These are phyloP conservation scores for Sebastes schlegelii DNA, from an alignment of 2,113 vertebrate species.

Conservation along the genomic window DNA sequence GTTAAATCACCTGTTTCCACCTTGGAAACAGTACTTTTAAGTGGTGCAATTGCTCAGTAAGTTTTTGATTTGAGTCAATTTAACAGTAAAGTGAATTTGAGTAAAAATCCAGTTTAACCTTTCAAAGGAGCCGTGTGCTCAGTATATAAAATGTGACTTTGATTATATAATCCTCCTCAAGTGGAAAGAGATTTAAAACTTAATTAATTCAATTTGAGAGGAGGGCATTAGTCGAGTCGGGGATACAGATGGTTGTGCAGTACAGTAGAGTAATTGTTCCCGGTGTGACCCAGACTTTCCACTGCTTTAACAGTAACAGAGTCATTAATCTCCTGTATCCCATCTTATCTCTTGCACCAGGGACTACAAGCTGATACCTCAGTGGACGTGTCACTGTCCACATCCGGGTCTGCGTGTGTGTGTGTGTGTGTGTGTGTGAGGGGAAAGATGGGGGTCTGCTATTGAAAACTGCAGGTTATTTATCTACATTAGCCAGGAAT, in stretches of 20 bases:
- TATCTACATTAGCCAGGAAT: conserved; percentile 46
- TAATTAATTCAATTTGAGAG: conserved; percentile 34
- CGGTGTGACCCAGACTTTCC: conserved; percentile 66
- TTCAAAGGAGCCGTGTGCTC: conserved; percentile 8
- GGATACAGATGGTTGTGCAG: conserved; percentile 26
- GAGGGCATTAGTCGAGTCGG: conserved; percentile 28
- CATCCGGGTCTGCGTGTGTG: conserved; percentile 55
- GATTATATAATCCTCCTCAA: conserved; percentile 32
- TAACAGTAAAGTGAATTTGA: background rate
- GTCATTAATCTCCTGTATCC: conserved; percentile 65
- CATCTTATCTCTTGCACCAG: conserved; percentile 69
- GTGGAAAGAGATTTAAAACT: conserved; percentile 45
- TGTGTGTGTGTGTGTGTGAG: conserved; percentile 10
- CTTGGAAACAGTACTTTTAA: background rate
- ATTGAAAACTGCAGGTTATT: conserved; percentile 34
- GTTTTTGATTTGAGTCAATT: conserved; percentile 15
- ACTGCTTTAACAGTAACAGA: conserved; percentile 70
- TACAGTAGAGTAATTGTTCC: conserved; percentile 43
- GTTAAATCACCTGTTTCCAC: conserved; percentile 23
- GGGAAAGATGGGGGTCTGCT: conserved; percentile 30
- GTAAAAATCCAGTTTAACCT: conserved; percentile 15
- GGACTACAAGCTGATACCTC: conserved; percentile 40
- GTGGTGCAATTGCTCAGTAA: background rate
- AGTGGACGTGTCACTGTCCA: conserved; percentile 48
- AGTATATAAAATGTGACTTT: conserved; percentile 30